Evolutionary conservation across 2,797 vertebrate genomes (phyloP), one percentile per base, ranked within the genome.

Genomic region (Malacoraja senta): DNA sequence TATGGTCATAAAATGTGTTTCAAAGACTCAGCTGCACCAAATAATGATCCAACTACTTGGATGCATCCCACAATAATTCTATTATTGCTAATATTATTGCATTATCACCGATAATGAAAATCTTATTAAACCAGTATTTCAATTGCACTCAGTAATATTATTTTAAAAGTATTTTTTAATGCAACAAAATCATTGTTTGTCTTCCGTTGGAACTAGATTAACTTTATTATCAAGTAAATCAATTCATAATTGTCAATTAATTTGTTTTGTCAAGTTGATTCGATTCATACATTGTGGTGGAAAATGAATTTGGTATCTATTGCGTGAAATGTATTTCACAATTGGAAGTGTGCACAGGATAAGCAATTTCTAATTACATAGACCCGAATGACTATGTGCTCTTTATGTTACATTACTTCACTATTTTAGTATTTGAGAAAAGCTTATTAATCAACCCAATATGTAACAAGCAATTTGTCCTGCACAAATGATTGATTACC

Each of bases 171-270:
- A 15, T 13, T 29, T 63, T 32, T 3, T 8, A 65, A 68, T 68
- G 63, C 84, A 88, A 21, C n/a, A 68, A 68, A 35, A 88, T 65
- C 2, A 86, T 86, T 86, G 58, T 53, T 61, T 88, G 8, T 29
- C 65, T 68, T 19, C 61, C 68, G 63, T 35, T 88, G 35, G n/a
- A 63, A 32, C 68, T 6, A 17, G n/a, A 35, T 65, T 88, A 65
- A 8, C 61, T 32, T 65, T 88, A 88, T 19, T 68, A 88, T 88
- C n/a, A 21, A n/a, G 84, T 12, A 68, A 63, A 88, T 68, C 32
- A 88, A 65, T n/a, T 35, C 61, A n/a, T n/a, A 15, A 68, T 88
- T 88, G 38, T 88, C 84, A 88, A 88, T 21, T 68, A 68, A 35
- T 78, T 78, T 78, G 61, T 44, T 79, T 79, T 68, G 63, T 68